Percentiles rank a stretch among this genome's conserved stretches.
Evolutionary conservation across 2,113 vertebrate species (phyloP).

Genomic region (Actenoides hombroni): DNA sequence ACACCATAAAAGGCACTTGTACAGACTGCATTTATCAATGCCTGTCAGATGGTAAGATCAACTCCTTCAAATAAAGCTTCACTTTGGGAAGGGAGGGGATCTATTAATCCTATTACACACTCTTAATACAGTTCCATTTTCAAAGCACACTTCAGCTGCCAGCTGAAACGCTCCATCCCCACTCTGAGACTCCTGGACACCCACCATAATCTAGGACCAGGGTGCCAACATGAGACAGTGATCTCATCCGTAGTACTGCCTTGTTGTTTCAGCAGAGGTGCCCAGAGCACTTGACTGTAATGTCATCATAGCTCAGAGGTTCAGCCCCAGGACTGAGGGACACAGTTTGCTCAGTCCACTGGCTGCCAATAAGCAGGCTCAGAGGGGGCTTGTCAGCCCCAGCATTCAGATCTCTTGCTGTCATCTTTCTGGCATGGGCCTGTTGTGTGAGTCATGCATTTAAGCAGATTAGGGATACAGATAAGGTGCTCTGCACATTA

Average conservation of each 20-base stretch:
- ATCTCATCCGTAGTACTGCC: neutral
- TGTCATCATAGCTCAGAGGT: rapidly evolving
- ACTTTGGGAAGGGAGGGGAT: neutral
- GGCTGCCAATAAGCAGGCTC: neutral
- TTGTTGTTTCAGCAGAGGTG: rapidly evolving
- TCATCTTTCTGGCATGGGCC: neutral
- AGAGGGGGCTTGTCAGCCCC: neutral
- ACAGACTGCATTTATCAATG: neutral
- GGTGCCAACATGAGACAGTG: neutral
- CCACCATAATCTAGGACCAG: neutral
- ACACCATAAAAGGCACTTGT: rapidly evolving
- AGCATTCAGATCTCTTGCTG: neutral
- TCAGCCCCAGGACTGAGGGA: neutral
- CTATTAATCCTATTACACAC: neutral
- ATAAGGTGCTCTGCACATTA: neutral
- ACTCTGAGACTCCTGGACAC: rapidly evolving
- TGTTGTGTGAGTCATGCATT: constrained; percentile 35
- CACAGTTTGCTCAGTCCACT: rapidly evolving
- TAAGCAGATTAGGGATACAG: constrained; percentile 41
- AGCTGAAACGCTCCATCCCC: neutral
- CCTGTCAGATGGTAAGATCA: neutral
- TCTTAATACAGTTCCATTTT: neutral
- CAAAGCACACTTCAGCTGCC: neutral
- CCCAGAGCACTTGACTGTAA: neutral
- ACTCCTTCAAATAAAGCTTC: neutral